These are phyloP conservation scores for Cherax destructor DNA, from an alignment of 1,140 invertebrate species.

Conservation along the genomic window DNA sequence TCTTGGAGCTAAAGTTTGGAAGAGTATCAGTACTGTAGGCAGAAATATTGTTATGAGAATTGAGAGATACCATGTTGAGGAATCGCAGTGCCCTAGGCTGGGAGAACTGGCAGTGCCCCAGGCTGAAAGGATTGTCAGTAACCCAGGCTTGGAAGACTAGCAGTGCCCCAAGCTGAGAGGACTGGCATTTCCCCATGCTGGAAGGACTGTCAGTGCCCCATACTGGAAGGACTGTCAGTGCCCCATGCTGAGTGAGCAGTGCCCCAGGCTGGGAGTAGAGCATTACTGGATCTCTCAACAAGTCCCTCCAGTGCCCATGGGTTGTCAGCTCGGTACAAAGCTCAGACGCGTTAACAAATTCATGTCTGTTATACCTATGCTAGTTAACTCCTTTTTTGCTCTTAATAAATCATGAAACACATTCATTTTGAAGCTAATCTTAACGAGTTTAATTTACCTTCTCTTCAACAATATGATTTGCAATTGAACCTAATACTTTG, in stretches of 20 bases:
- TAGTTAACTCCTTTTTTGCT: conserved; percentile 56
- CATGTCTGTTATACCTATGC: conserved; percentile 58
- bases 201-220: background rate
- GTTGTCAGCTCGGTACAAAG: conserved; percentile 67
- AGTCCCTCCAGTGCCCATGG: conserved; percentile 67
- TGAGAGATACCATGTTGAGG: background rate
- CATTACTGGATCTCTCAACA: conserved; percentile 27
- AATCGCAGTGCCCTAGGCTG: background rate
- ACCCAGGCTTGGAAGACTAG: background rate
- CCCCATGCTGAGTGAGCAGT: background rate
- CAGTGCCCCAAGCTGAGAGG: background rate
- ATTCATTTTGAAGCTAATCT: conserved; percentile 47
- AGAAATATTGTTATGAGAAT: background rate
- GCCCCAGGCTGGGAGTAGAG: conserved; percentile 2
- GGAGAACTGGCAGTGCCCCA: background rate
- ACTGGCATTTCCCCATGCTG: background rate
- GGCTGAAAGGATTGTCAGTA: conserved; percentile 7
- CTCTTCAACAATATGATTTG: too few relatives aligned
- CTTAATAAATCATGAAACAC: conserved; percentile 66
- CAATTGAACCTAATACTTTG: too few relatives aligned
- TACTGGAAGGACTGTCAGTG: background rate
- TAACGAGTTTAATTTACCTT: background rate
- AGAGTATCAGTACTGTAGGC: background rate
- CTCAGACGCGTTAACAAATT: conserved; percentile 54
- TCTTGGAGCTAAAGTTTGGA: background rate